Evolutionary conservation across 1,140 invertebrate species (phyloP).

Genomic region (Acromyrmex echinatior): DNA sequence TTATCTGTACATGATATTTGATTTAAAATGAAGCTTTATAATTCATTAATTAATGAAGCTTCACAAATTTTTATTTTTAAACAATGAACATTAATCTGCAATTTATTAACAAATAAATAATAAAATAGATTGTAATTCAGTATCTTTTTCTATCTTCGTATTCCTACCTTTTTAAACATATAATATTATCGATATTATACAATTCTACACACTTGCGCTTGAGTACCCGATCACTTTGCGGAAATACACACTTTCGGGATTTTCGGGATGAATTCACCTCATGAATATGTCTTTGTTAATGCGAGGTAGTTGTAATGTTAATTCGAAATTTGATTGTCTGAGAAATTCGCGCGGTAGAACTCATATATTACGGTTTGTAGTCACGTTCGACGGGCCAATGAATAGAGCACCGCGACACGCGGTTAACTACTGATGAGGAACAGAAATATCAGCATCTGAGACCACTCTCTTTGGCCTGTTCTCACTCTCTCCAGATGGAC

Average conservation of each 20-base stretch:
- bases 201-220: neutral
- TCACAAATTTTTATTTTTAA: no score
- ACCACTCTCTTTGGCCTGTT: conserved; percentile 69
- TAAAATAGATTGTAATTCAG: neutral
- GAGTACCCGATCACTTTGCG: neutral
- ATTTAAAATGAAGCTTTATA: neutral
- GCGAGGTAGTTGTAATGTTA: neutral
- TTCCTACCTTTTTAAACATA: conserved; percentile 11
- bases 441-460: conserved; percentile 78
- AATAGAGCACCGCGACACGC: conserved; percentile 75
- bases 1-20: neutral
- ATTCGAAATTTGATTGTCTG: conserved; percentile 22
- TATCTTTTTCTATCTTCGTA: neutral
- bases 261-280: conserved; percentile 19
- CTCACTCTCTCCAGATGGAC: conserved; percentile 61
- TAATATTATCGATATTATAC: conserved; percentile 5
- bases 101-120: no score
- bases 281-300: neutral
- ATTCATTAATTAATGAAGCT: neutral
- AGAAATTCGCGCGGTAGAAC: neutral
- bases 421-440: conserved; percentile 82
- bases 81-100: no score
- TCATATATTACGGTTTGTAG: neutral
- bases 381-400: conserved; percentile 57
- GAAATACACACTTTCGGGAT: neutral